Evolutionary conservation across 2,888 invertebrate species (phyloP), one percentile per base, ranked within the genome.

Genomic region (Mimas tiliae): DNA sequence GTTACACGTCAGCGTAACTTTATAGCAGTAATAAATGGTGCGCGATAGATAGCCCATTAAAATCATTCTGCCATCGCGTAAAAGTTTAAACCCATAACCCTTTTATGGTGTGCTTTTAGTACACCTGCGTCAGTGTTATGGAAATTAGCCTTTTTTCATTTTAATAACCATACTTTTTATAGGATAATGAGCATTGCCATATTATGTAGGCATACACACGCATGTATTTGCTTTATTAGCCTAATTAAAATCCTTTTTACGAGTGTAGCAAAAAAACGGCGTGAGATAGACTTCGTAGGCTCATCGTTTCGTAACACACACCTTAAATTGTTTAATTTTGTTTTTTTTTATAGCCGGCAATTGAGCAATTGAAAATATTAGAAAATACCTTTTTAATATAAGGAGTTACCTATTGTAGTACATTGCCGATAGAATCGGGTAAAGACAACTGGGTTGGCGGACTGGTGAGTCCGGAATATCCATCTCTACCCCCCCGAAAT

Each of bases 31-130:
- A 50, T 64, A 58, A 67, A 63, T 27, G 34, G 8, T 12, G 21
- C 51, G 63, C 70, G 67, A 76, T 77, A 72, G 75, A 75, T 74
- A 69, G 73, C 53, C 71, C 73, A 72, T 76, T 76, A 73, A 75
- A 77, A 77, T 76, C 70, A 73, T 75, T 75, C 73, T 70, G 27
- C 69, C 70, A 62, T 68, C 65, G 71, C 68, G 69, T 73, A 70
- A 68, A 68, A 71, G 50, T 69, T 69, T 71, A 71, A 68, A 68
- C 72, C 68, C 66, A 70, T 70, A 69, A 69, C 69, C 67, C 67
- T 67, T 70, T 71, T 69, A 72, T 58, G 58, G 58, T 38, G 42
- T 55, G 42, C 38, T 42, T 58, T 42, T 58, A 58, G 58, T 42
- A 58, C 58, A 58, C 58, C 21, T 68, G 66, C 9, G 65, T 42